These are phyloP conservation scores for Andrena chrysosceles DNA, from an alignment of 2,888 invertebrate species.

Conservation along the genomic window DNA sequence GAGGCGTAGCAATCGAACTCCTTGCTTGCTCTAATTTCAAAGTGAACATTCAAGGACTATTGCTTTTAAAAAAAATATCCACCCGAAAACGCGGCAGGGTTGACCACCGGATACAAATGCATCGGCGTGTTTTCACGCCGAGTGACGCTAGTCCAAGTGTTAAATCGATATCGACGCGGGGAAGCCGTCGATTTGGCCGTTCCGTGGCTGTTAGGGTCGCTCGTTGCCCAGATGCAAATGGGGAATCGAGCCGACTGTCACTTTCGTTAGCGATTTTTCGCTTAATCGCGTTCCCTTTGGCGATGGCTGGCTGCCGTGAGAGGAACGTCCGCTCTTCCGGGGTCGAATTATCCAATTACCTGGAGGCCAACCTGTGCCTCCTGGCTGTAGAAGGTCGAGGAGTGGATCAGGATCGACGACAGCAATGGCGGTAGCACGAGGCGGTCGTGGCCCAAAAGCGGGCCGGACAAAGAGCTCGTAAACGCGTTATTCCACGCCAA, in stretches of 20 bases:
- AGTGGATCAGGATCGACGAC: slow-evolving; percentile 65
- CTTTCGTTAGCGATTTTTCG: slow-evolving; percentile 35
- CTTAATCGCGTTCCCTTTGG: slow-evolving; percentile 45
- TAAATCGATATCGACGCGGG: not conserved
- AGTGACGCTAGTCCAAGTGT: not conserved
- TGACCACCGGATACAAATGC: no score
- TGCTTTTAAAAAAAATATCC: no score
- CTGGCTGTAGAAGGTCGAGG: slow-evolving; percentile 52
- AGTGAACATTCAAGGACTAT: no score
- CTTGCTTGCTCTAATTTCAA: no score
- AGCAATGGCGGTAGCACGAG: slow-evolving; percentile 67
- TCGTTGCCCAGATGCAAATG: slow-evolving; percentile 19
- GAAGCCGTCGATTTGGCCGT: not conserved
- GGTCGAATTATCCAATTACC: slow-evolving; percentile 83
- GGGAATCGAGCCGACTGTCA: slow-evolving; percentile 2
- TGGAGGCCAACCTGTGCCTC: slow-evolving; percentile 70
- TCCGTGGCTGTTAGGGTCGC: not conserved
- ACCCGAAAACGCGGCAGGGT: no score
- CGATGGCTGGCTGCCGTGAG: slow-evolving; percentile 43
- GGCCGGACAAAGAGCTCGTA: slow-evolving; percentile 83
- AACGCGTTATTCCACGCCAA: slow-evolving; percentile 85
- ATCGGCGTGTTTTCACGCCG: not conserved
- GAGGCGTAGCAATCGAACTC: no score
- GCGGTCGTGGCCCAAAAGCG: slow-evolving; percentile 73
- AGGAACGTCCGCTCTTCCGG: slow-evolving; percentile 67